phyloP scores from a whole-genome alignment of 2,888 invertebrate species.

The Drosophila melanosoma region DNA sequence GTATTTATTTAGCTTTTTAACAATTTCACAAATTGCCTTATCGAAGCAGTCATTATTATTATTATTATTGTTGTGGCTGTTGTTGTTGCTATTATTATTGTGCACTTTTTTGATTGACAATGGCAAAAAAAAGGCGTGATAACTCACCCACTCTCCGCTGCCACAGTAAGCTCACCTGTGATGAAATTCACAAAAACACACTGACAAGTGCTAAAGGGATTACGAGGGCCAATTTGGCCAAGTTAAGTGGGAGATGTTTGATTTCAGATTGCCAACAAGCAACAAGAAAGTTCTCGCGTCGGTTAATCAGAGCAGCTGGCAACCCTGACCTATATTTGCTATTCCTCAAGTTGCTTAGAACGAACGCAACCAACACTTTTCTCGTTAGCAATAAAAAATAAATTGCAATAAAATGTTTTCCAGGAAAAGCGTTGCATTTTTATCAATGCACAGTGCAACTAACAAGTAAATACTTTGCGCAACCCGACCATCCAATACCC shows the following conservation, averaged over 20 bases:
- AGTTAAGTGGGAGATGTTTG: neutral
- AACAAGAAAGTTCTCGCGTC: neutral
- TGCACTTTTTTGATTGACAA: neutral
- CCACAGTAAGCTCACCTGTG: neutral
- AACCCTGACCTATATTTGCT: neutral
- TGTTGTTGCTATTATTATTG: neutral
- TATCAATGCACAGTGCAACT: neutral
- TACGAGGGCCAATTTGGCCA: neutral
- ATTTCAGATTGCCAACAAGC: neutral
- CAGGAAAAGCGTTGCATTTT: neutral
- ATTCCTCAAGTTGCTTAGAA: neutral
- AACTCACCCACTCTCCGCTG: neutral
- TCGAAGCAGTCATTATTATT: neutral
- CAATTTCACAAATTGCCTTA: neutral
- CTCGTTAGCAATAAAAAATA: neutral
- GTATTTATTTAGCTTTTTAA: conserved; percentile 38
- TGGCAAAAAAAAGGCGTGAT: neutral
- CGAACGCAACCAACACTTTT: neutral
- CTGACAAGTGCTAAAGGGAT: neutral
- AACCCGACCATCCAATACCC: neutral
- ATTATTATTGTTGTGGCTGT: neutral
- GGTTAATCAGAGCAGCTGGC: neutral
- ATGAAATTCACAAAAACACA: neutral
- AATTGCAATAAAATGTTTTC: neutral
- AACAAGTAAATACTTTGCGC: neutral